Percentiles rank a stretch among this genome's conserved stretches.
phyloP scores from a whole-genome alignment of 2,113 vertebrate genomes.

The Coptodon bakossiorum region DNA sequence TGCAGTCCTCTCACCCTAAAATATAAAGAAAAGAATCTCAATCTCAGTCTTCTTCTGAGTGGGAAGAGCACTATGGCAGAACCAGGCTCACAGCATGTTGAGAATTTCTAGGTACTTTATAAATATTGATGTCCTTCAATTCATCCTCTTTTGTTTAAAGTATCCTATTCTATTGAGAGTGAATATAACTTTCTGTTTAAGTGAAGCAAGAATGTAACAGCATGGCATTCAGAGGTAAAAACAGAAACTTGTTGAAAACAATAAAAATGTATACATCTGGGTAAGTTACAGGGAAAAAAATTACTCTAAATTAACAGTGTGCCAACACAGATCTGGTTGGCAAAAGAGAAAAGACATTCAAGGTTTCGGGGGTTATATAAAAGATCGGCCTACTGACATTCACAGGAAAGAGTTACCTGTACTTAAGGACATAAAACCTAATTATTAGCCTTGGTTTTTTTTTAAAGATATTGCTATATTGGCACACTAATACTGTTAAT shows the following conservation, averaged over 20 bases:
- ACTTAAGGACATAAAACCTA: neutral
- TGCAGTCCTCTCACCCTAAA: neutral
- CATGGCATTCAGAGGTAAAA: neutral
- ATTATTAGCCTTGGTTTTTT: neutral
- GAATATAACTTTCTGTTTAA: neutral
- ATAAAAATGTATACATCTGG: neutral
- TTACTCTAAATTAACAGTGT: neutral
- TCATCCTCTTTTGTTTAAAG: neutral
- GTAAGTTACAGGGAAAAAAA: neutral
- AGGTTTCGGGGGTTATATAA: neutral
- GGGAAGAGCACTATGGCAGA: neutral
- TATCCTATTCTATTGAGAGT: neutral
- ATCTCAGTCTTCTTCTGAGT: neutral
- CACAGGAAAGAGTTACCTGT: rapidly evolving
- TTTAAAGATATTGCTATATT: neutral
- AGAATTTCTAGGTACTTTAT: neutral
- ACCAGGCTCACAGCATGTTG: neutral
- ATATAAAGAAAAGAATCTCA: neutral
- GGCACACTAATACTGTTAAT: neutral
- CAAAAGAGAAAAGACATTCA: neutral
- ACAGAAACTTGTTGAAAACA: neutral
- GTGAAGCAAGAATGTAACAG: neutral
- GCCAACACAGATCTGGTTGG: neutral
- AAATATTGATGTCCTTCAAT: neutral
- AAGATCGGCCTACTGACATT: neutral